Evolutionary conservation across 2,113 vertebrate genomes (phyloP).

Genomic region (Macquaria australasica): DNA sequence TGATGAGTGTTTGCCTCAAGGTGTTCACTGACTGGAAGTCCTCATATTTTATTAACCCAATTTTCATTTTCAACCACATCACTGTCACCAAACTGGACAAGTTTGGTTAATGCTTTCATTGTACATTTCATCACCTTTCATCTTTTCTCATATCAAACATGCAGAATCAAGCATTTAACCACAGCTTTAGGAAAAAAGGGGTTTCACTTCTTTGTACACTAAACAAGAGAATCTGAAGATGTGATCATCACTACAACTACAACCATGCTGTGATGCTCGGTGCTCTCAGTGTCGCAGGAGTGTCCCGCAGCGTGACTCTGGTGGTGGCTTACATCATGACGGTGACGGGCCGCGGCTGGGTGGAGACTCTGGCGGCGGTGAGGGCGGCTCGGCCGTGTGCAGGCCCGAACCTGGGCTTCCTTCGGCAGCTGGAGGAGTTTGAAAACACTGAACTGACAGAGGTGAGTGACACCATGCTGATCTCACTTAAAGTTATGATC

Average conservation of each 20-base stretch:
- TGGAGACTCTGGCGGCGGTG: conserved; percentile 90
- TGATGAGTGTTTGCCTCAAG: not conserved
- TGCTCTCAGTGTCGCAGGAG: conserved; percentile 90
- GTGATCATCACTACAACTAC: not conserved
- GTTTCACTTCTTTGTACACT: conserved; percentile 63
- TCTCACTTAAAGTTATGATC: not conserved
- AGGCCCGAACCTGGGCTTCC: conserved; percentile 95
- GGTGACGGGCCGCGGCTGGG: conserved; percentile 92
- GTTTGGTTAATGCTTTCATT: conserved; percentile 36
- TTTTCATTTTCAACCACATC: conserved; percentile 72
- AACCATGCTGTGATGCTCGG: not conserved
- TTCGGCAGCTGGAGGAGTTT: conserved; percentile 93
- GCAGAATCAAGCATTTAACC: conserved; percentile 54
- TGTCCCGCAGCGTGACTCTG: conserved; percentile 94
- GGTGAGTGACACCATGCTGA: conserved; percentile 40
- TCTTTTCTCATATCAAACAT: conserved; percentile 60
- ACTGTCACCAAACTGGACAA: conserved; percentile 26
- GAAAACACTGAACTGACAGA: conserved; percentile 80
- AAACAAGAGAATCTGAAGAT: conserved; percentile 32
- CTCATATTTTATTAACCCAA: not conserved
- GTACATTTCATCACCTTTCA: conserved; percentile 57
- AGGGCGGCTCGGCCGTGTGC: conserved; percentile 90
- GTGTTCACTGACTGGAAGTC: not conserved
- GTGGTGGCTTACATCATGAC: conserved; percentile 97
- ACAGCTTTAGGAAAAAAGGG: conserved; percentile 34